Percentiles rank a stretch among this genome's conserved stretches.
Conservation (phyloP, 1,140 invertebrate species). For the Drosophila tani region DNA sequence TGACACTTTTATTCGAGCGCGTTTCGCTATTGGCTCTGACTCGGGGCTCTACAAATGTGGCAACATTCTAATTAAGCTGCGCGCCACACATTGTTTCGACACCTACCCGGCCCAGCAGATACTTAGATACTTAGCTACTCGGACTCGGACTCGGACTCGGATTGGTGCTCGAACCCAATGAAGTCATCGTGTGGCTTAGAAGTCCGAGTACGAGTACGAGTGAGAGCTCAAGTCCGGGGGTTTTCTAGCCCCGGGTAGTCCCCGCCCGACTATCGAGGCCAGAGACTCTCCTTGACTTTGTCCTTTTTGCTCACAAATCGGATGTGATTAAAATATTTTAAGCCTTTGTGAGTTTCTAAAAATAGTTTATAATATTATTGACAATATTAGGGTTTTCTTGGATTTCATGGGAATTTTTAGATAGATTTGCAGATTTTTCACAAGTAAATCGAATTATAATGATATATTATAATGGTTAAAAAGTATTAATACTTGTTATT, state of each 20-base stretch:
- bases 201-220: background rate
- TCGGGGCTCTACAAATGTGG: conserved; percentile 62
- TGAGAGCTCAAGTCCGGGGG: background rate
- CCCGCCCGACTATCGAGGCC: background rate
- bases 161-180: conserved; percentile 18
- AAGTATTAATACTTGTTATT: no score
- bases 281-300: no score
- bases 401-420: no score
- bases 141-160: background rate
- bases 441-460: no score
- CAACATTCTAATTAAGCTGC: conserved; percentile 81
- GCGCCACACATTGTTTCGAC: conserved; percentile 79
- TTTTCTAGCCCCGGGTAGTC: conserved; percentile 12
- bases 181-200: conserved; percentile 46
- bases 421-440: no score
- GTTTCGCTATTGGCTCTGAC: conserved; percentile 30
- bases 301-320: no score
- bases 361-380: no score
- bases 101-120: conserved; percentile 54
- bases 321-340: no score
- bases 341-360: background rate
- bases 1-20: conserved; percentile 73
- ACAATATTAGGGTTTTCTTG: no score
- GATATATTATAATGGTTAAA: no score
- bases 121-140: background rate